Base-by-base conservation (phyloP, 2,113 vertebrate species). In the Pelmatolapia mariae region DNA sequence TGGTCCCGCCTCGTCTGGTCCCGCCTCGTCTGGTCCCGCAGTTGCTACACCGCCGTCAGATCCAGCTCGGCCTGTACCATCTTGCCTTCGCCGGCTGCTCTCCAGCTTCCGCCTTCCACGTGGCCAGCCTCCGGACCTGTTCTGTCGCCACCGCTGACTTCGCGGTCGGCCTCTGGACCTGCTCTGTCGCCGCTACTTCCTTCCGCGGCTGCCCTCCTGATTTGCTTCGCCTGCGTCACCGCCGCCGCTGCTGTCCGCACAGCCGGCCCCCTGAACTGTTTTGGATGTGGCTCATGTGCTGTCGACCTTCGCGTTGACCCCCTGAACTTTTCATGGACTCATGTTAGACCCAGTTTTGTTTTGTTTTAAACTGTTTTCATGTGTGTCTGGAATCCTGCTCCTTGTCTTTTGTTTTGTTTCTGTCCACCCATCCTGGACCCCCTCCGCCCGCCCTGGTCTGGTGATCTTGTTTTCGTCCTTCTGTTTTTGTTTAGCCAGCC, bases 151-250 rank as follows among this genome's bases (percentile, higher is more conserved):
- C 3, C 5, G 5, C 2, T 22, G 52, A 5, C 3, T 5, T 53
- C 1, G 8, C 9, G 50, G 50, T 8, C 18, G 2, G 43, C 43
- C 43, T 16, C 45, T 7, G 0, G 16, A 50, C 16, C 47, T 50
- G 47, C 0, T 47, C 15, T 47, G 2, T 50, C 0, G 8, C 16
- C 4, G 1, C 47, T 0, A 0, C 8, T 19, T 8, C 18, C 18
- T 10, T 19, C 50, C 0, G 19, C 5, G 50, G 5, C 50, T 5
- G 7, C 22, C 54, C 22, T 57, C 22, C 54, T 57, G 22, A 26
- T 26, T 57, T 57, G 3, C 12, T 57, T 57, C 1, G 4, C 3
- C 22, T 26, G 7, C 7, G 4, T 56, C 53, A 26, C 11, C 53
- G 13, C 22, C 1, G 6, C 53, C 2, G 2, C 53, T 56, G 56